These are phyloP conservation scores for Scolopax rusticola DNA, from an alignment of 2,797 vertebrate genomes.

Conservation along the genomic window DNA sequence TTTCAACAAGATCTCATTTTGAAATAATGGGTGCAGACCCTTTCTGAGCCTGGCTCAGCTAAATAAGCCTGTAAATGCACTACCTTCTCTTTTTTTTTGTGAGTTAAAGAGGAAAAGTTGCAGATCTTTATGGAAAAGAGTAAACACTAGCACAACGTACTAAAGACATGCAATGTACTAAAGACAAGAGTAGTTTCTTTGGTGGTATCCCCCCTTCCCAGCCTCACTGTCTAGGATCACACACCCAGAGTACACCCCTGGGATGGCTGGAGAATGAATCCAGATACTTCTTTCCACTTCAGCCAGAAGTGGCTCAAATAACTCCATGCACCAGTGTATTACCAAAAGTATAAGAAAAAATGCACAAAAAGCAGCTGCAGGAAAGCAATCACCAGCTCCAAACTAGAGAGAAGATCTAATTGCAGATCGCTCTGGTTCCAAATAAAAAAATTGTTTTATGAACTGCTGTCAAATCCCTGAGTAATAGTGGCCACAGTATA, in stretches of 20 bases:
- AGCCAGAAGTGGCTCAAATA: slow-evolving; percentile 21
- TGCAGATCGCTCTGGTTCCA: background rate
- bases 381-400: background rate
- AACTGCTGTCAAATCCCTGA: background rate
- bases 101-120: background rate
- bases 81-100: background rate
- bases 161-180: background rate
- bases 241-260: background rate
- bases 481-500: background rate
- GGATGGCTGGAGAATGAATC: background rate
- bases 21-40: background rate
- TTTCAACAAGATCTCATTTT: background rate
- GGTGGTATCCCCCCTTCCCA: background rate
- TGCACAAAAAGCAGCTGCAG: slow-evolving; percentile 5
- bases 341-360: background rate
- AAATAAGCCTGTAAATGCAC: background rate
- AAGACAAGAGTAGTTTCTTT: background rate
- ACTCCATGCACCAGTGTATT: background rate
- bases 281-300: background rate
- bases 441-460: slow-evolving; percentile 21
- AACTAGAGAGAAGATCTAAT: background rate
- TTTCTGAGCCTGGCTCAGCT: background rate
- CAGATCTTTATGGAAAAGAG: background rate
- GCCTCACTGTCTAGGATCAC: background rate
- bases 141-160: background rate